Percentiles rank a stretch among this genome's conserved stretches.
Evolutionary conservation across 2,113 vertebrate species (phyloP).

Genomic region (Willisornis vidua): DNA sequence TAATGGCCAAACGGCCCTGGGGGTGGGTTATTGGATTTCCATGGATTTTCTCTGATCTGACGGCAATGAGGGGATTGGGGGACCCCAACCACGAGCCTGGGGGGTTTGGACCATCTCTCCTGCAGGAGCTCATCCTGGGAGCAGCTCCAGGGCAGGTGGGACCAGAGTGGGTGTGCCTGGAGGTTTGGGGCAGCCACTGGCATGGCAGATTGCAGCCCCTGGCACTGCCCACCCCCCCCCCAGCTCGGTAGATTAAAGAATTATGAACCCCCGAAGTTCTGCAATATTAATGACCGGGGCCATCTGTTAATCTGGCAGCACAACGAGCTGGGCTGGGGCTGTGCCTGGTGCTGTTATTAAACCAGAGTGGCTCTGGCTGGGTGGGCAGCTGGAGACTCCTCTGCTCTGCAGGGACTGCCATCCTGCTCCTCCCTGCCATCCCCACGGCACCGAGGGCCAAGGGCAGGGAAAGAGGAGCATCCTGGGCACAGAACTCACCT

Average conservation of each 20-base stretch:
- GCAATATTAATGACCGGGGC: slow-evolving; percentile 37
- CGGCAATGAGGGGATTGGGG: neutral
- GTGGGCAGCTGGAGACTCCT: neutral
- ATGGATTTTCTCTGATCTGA: neutral
- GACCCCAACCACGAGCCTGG: fast-evolving
- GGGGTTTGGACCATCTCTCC: neutral
- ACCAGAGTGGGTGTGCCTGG: neutral
- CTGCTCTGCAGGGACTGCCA: fast-evolving
- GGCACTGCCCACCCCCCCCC: neutral
- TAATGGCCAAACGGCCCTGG: neutral
- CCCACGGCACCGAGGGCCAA: neutral
- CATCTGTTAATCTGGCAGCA: slow-evolving; percentile 49
- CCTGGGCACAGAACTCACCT: neutral
- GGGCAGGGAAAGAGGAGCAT: neutral
- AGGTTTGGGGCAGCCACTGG: neutral
- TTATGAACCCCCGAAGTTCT: neutral
- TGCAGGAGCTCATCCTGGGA: neutral
- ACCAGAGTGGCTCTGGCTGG: neutral
- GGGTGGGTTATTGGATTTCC: neutral
- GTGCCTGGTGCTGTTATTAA: neutral
- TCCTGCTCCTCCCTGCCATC: fast-evolving
- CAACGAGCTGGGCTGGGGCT: neutral
- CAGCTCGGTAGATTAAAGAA: slow-evolving; percentile 22
- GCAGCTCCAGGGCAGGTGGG: neutral
- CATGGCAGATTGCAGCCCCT: neutral